A percentile compares a stretch with the other conserved stretches of the same genome.
phyloP scores from a whole-genome alignment of 2,888 invertebrate genomes.

The Furcula furcula region DNA sequence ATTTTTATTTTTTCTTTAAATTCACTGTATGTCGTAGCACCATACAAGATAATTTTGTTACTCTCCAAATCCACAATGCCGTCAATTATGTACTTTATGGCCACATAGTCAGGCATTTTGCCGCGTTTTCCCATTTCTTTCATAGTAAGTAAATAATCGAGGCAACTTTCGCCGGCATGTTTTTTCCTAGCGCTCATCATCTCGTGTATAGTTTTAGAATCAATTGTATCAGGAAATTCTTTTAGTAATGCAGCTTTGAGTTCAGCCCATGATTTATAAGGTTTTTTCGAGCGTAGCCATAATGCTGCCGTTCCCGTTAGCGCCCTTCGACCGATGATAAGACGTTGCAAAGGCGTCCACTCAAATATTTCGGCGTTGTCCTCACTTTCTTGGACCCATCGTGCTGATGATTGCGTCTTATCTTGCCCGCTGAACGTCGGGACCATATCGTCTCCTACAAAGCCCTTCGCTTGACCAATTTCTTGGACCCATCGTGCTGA shows the following conservation, averaged over 20 bases:
- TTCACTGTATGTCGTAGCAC: too few species aligned
- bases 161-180: too few species aligned
- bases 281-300: slow-evolving; percentile 5
- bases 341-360: slow-evolving; percentile 8
- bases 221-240: slow-evolving; percentile 6
- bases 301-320: slow-evolving; percentile 8
- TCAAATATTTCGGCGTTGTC: slow-evolving; percentile 9
- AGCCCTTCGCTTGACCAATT: too few species aligned
- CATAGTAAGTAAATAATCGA: too few species aligned
- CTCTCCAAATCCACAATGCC: too few species aligned
- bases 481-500: too few species aligned
- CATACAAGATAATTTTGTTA: too few species aligned
- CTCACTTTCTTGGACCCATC: slow-evolving; percentile 3
- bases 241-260: slow-evolving; percentile 1
- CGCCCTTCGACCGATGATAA: slow-evolving; percentile 8
- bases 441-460: neutral
- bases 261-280: slow-evolving; percentile 4
- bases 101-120: too few species aligned
- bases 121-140: too few species aligned
- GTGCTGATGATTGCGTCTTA: slow-evolving; percentile 1
- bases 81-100: too few species aligned
- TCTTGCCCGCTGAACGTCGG: slow-evolving; percentile 4
- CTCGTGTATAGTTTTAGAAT: slow-evolving; percentile 1
- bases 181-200: too few species aligned
- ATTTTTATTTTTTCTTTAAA: too few species aligned